Base-by-base conservation (phyloP, 2,113 vertebrate species). In the Trematocara zebra region DNA sequence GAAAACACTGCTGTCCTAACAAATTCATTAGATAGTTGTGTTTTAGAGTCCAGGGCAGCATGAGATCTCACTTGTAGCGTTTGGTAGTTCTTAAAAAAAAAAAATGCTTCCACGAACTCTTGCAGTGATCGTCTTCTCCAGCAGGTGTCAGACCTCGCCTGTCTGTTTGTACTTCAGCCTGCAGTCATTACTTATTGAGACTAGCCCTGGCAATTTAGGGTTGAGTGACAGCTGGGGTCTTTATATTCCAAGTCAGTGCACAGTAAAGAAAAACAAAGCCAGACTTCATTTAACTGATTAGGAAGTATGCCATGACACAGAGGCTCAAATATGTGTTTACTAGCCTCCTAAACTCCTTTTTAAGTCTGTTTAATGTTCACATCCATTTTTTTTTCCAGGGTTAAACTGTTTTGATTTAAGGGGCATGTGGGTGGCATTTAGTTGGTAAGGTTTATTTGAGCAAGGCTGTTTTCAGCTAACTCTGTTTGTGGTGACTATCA, bases 401-500 rank as follows among this genome's bases (percentile, higher is more conserved):
- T 28, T 20, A 8, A 84, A 85, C 49, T 90, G 78, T 89, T 91
- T 83, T 78, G 79, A 51, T 88, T 88, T 52, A 37, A 76, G 59
- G 35, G 64, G 67, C 28, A 69, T 54, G 74, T 91, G 88, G 81
- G 85, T 91, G 91, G 90, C 79, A 89, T 93, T 87, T 82, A 20
- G 57, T 10, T 89, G 91, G 80, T 82, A 23, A 11, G 54, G 88
- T 95, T 95, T 94, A 89, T 94, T 94, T 92, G 76, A 92, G 53
- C 57, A 74, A 83, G 35, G 11, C 35, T 26, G 35, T 59, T 31
- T 69, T 74, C 49, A 76, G 91, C 88, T 2, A 80, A 69, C 59
- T 87, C 78, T 51, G 69, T 84, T 84, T 76, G 89, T 64, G 69
- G 85, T 57, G 56, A 81, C 52, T 72, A 31, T 42, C 44, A 72